Evolutionary conservation across 2,797 vertebrate species (phyloP).

Genomic region (Gymnocypris eckloni): DNA sequence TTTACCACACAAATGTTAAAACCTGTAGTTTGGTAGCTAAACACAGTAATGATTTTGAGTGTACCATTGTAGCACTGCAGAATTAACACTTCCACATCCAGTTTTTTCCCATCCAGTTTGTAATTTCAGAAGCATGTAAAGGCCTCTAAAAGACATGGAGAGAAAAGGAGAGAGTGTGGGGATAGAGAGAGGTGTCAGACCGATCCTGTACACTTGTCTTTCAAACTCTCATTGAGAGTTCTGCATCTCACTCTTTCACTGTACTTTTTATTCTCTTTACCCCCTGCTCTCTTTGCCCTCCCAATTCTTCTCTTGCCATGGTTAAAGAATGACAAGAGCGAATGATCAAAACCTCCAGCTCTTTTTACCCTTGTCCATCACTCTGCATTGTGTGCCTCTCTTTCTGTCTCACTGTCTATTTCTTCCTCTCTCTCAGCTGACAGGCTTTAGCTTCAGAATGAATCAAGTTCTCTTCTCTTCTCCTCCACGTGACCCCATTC

Average conservation of each 20-base stretch:
- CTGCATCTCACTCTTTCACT: constrained; percentile 51
- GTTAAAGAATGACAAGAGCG: constrained; percentile 68
- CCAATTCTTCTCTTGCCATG: constrained; percentile 47
- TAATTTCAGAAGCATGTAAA: constrained; percentile 46
- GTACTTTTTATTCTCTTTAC: constrained; percentile 42
- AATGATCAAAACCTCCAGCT: constrained; percentile 84
- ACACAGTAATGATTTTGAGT: not conserved
- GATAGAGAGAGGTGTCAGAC: constrained; percentile 43
- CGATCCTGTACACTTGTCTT: constrained; percentile 44
- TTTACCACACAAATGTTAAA: not conserved
- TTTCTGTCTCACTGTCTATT: constrained; percentile 45
- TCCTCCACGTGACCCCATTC: constrained; percentile 53
- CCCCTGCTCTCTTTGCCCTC: constrained; percentile 47
- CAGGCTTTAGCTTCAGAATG: constrained; percentile 52
- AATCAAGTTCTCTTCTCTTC: constrained; percentile 52
- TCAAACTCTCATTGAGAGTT: constrained; percentile 50
- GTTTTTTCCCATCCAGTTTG: constrained; percentile 9
- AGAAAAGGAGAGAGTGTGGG: constrained; percentile 16
- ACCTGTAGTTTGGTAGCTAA: not conserved
- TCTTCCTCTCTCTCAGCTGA: constrained; percentile 38
- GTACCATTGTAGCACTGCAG: not conserved
- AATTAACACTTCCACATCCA: constrained; percentile 18
- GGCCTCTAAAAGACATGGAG: constrained; percentile 28
- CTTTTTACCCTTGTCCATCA: constrained; percentile 90
- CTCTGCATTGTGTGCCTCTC: constrained; percentile 59